These are phyloP conservation scores for Mesocentrotus franciscanus DNA, from an alignment of 53 echinoderm and acorn worm species.

Conservation along the genomic window DNA sequence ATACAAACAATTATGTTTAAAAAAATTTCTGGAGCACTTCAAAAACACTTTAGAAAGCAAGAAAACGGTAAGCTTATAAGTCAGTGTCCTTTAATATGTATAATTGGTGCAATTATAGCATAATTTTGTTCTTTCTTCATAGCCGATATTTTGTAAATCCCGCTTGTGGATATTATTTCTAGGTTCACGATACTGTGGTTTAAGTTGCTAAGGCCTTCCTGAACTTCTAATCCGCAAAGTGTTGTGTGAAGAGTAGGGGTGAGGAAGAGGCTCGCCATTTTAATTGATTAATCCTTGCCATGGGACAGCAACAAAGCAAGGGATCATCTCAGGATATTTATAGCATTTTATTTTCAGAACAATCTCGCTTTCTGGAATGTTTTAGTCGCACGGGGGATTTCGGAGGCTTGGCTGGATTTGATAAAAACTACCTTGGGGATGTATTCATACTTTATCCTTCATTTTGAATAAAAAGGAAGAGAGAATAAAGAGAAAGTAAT, in stretches of 20 bases:
- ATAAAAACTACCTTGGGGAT: background rate
- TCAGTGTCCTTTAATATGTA: no score
- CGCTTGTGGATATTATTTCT: background rate
- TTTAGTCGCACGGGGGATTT: background rate
- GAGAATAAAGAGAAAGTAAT: background rate
- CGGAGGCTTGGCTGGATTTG: background rate
- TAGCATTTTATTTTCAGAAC: conserved; percentile 7
- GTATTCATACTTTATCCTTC: background rate
- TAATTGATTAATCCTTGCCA: conserved; percentile 21
- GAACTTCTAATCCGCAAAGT: conserved; percentile 2
- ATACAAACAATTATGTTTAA: no score
- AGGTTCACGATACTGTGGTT: background rate
- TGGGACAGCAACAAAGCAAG: background rate
- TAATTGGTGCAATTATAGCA: no score
- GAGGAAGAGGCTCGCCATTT: conserved; percentile 27
- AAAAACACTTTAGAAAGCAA: no score
- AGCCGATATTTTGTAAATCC: no score
- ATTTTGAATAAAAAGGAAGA: background rate
- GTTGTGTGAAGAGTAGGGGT: background rate
- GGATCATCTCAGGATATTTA: conserved; percentile 19
- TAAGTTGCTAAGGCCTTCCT: background rate
- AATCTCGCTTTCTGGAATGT: background rate
- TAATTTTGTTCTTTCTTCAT: no score
- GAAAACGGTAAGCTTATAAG: no score
- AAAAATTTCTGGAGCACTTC: no score